phyloP scores from a whole-genome alignment of 2,888 invertebrate species.

The Rutpela maculata region DNA sequence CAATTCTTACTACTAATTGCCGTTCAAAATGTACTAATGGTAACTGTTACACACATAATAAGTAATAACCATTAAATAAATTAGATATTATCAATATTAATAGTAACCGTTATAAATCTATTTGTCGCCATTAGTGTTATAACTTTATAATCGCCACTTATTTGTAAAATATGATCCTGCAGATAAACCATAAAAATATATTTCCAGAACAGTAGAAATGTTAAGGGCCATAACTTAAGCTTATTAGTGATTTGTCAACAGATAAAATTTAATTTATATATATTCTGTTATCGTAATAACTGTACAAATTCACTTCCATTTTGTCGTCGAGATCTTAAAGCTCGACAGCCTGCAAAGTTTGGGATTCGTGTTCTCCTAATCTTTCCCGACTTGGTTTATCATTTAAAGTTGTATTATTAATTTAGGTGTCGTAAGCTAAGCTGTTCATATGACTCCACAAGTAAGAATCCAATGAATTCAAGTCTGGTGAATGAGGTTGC shows the following conservation, averaged over 20 bases:
- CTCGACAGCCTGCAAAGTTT: no score
- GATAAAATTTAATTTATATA: no score
- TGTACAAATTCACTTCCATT: no score
- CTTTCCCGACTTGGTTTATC: background rate
- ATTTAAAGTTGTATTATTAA: no score
- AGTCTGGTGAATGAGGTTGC: no score
- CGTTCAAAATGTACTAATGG: slow-evolving; percentile 14
- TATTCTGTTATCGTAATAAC: no score
- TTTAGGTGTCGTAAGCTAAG: no score
- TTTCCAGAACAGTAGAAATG: background rate
- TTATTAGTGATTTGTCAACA: no score
- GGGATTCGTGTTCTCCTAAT: background rate
- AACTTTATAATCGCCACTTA: background rate
- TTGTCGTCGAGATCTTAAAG: no score
- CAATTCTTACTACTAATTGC: background rate
- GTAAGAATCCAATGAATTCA: no score
- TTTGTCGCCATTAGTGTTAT: slow-evolving; percentile 20
- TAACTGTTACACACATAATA: slow-evolving; percentile 17
- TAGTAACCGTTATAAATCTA: slow-evolving; percentile 15
- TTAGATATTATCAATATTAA: slow-evolving; percentile 17
- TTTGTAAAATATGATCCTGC: background rate
- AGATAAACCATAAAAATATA: background rate
- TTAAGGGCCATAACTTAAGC: no score
- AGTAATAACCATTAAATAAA: slow-evolving; percentile 28
- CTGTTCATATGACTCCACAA: no score